Base-by-base conservation (phyloP, 2,113 vertebrate species). In the Forbesichthys agassizii region DNA sequence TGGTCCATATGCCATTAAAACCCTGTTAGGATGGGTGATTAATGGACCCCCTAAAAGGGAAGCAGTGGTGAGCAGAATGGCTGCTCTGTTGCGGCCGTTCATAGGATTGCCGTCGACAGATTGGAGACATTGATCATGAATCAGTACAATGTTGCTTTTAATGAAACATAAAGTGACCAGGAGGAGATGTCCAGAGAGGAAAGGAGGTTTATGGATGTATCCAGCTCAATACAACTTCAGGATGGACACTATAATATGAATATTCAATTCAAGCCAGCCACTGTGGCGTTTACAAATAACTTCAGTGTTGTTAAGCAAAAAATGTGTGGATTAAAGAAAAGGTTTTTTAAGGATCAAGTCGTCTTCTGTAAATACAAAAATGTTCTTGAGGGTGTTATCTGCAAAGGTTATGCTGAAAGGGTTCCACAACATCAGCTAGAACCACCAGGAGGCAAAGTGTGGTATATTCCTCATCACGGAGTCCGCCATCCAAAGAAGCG, bases 391-490 rank as follows among this genome's bases (percentile, higher is more conserved):
- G 68, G 54, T 33, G 48, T 70, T 5, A 62, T 70, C 9, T 11
- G 4, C 8, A 61, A 62, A 10, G 59, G 59, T 1, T 70, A 70
- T 62, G 68, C 68, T 14, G 59, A 61, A 20, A 2, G 3, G 4
- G 42, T 62, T 4, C 68, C 68, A 3, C 5, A 61, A 16, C 49
- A 73, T 14, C 49, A 76, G 57, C 2, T 73, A 11, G 9, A 47
- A 27, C 27, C 27, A 27, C 27, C 20, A 11, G 16, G 7, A 9
- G 69, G 69, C n/a, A 76, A 54, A 20, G 68, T 62, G 4, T 75
- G 73, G 56, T 71, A 75, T 52, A 42, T 75, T 54, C 73, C 69
- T 1, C 68, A 70, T 46, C 48, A 73, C n/a, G 51, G 65, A 16
- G 67, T 75, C 9, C 48, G 73, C 11, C 73, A 75, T 56, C 67